Conservation (phyloP, 2,888 invertebrate species). For the Hypolimnas misippus region DNA sequence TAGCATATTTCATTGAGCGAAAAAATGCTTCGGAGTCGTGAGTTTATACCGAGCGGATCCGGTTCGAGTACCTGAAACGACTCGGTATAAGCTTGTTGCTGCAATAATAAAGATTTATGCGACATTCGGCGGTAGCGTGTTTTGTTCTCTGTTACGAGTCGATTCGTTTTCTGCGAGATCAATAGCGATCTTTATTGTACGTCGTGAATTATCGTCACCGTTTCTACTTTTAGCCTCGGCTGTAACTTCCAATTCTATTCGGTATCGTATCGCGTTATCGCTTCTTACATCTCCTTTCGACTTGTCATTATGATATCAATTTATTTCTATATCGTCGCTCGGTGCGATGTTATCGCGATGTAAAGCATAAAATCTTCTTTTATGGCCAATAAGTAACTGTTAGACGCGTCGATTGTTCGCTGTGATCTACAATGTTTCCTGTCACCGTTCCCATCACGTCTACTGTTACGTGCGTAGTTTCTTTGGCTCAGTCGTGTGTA, state of each 20-base stretch:
- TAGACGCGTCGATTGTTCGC: slow-evolving; percentile 39
- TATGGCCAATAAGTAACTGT: slow-evolving; percentile 37
- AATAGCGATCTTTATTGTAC: slow-evolving; percentile 80
- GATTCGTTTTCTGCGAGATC: slow-evolving; percentile 82
- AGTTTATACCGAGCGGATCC: slow-evolving; percentile 77
- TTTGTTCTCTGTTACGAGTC: slow-evolving; percentile 81
- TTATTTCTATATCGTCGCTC: slow-evolving; percentile 35
- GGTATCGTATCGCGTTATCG: slow-evolving; percentile 74
- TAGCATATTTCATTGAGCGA: slow-evolving; percentile 82
- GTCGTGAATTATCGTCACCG: slow-evolving; percentile 75
- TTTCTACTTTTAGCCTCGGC: slow-evolving; percentile 66
- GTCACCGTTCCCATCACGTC: slow-evolving; percentile 57
- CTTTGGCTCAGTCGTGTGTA: slow-evolving; percentile 52
- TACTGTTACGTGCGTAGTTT: slow-evolving; percentile 9
- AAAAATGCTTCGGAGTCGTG: slow-evolving; percentile 81
- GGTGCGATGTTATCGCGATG: slow-evolving; percentile 24
- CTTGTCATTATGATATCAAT: slow-evolving; percentile 54
- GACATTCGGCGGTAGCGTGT: slow-evolving; percentile 83
- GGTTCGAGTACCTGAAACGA: slow-evolving; percentile 81
- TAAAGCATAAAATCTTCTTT: slow-evolving; percentile 28
- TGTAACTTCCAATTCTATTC: slow-evolving; percentile 67
- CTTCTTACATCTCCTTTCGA: slow-evolving; percentile 69
- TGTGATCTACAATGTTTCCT: slow-evolving; percentile 55
- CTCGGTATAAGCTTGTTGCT: slow-evolving; percentile 81
- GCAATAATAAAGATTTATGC: slow-evolving; percentile 84